Percentiles rank a stretch among this genome's conserved stretches.
Evolutionary conservation across 2,113 vertebrate genomes (phyloP).

Genomic region (Thryonomys swinderianus): DNA sequence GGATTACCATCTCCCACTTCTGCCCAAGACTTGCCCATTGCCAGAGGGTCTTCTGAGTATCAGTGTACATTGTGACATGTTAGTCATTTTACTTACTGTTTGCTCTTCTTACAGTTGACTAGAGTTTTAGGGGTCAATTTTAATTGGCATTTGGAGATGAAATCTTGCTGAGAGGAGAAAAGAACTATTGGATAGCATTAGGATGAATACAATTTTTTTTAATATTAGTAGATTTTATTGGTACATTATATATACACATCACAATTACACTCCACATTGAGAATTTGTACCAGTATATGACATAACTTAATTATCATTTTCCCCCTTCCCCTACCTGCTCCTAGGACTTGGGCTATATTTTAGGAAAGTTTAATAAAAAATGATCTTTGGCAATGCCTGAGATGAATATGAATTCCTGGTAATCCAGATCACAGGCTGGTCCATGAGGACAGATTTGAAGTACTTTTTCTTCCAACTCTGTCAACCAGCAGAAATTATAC

Average conservation of each 20-base stretch:
- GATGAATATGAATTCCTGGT: not conserved
- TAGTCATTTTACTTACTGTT: not conserved
- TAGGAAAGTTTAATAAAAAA: not conserved
- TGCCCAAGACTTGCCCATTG: not conserved
- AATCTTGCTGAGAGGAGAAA: not conserved
- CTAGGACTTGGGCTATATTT: not conserved
- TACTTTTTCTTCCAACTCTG: not conserved
- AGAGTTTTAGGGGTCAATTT: not conserved
- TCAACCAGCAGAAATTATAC: not conserved
- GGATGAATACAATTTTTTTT: not conserved
- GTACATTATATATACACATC: too few relatives aligned
- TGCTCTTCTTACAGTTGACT: not conserved
- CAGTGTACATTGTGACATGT: not conserved
- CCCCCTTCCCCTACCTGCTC: not conserved
- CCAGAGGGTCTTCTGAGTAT: not conserved
- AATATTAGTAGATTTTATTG: too few relatives aligned
- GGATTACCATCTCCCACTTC: not conserved
- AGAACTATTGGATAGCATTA: not conserved
- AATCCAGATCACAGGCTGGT: not conserved
- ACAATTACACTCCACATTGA: too few relatives aligned
- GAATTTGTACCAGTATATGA: too few relatives aligned
- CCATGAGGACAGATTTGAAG: not conserved
- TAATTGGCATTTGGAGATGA: not conserved
- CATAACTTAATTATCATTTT: too few relatives aligned
- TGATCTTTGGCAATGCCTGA: not conserved